Conservation (phyloP, 2,113 vertebrate species). For the Camelus bactrianus region DNA sequence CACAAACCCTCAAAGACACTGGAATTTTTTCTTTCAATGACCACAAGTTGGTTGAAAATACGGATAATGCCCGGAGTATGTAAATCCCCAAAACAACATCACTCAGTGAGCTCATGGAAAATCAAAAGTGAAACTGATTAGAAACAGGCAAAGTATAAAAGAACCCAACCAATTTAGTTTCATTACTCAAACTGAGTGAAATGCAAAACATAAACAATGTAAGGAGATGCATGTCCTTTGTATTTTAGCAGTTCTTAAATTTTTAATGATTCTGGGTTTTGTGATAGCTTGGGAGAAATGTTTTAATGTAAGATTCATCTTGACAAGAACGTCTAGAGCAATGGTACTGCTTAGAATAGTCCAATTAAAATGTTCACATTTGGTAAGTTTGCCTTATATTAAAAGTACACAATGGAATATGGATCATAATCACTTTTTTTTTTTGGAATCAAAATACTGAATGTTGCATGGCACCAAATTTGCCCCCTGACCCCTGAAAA, state of each 20-base stretch:
- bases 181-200: slow-evolving; percentile 63
- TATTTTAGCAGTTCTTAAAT: slow-evolving; percentile 68
- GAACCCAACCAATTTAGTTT: slow-evolving; percentile 61
- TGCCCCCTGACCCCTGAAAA: neutral
- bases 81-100: neutral
- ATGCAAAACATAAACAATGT: slow-evolving; percentile 64
- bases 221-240: neutral
- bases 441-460: slow-evolving; percentile 60
- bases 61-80: neutral
- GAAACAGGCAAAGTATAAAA: slow-evolving; percentile 71
- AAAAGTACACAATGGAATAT: slow-evolving; percentile 52
- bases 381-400: slow-evolving; percentile 53
- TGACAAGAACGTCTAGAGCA: slow-evolving; percentile 48
- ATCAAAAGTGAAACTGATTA: slow-evolving; percentile 69
- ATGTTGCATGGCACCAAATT: slow-evolving; percentile 44
- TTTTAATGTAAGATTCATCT: slow-evolving; percentile 62
- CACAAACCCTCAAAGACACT: neutral
- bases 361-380: slow-evolving; percentile 67
- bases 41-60: neutral
- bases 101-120: slow-evolving; percentile 60
- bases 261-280: slow-evolving; percentile 71
- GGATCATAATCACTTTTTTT: slow-evolving; percentile 55
- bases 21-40: slow-evolving; percentile 63
- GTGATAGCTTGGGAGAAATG: slow-evolving; percentile 58
- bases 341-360: slow-evolving; percentile 54